Base-by-base conservation (phyloP, 2,888 invertebrate species). In the Herminia tarsipennalis region DNA sequence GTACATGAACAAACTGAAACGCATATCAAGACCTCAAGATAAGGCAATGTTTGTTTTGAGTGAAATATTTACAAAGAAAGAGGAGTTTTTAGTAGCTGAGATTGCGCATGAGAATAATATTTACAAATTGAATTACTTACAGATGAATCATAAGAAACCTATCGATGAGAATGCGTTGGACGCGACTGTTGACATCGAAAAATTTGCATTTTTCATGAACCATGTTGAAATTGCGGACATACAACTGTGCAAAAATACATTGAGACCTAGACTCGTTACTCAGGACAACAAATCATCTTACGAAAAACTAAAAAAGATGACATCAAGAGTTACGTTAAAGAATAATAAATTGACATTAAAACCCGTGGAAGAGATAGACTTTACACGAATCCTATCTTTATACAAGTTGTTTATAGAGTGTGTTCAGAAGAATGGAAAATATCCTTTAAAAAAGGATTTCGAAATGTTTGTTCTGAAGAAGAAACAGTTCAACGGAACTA, bases 161-260 rank as follows among this genome's bases (percentile, higher is more conserved):
- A 12, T 40, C n/a, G 39, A 40, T 5, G 28, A 32, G 16, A 40
- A 4, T 2, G 9, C 9, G 2, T 1, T 35, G 12, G 9, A 3
- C 17, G 25, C 12, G 1, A 2, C 14, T 13, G 32, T 13, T 25
- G 17, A 25, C 5, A 4, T 40, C 1, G 4, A 13, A 2, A 13
- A 40, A 5, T 18, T 18, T 24, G 32, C 24, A 12, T 32, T 32
- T 18, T 24, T 40, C n/a, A 24, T 32, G 39, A 13, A 40, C 6
- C 12, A 18, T 8, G 12, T 18, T 3, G 39, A 32, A 4, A 2
- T 3, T 6, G 8, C 10, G 9, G 18, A 40, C 3, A 10, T 25
- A 24, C 32, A 30, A n/a, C n/a, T 40, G 10, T 40, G 39, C n/a
- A 24, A 32, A 25, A 24, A 25, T 5, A 40, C 39, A 3, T 12